Evolutionary conservation across 2,113 vertebrate species (phyloP).

Genomic region (Sorex fumeus): DNA sequence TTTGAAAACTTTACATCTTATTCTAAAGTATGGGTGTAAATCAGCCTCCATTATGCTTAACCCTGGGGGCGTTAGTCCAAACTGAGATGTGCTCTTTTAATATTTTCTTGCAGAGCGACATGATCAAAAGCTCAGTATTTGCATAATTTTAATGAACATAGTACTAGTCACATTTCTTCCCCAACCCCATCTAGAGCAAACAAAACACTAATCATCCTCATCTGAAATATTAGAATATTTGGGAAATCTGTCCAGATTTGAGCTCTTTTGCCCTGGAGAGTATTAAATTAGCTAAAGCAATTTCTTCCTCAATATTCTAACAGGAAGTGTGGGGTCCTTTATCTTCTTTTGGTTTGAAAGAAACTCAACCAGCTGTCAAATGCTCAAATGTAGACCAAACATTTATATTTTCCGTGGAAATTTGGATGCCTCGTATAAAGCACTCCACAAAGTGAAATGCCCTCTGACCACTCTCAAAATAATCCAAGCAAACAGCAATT

Average conservation of each 20-base stretch:
- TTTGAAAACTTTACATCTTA: background rate
- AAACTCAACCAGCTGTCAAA: conserved; percentile 65
- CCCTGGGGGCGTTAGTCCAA: background rate
- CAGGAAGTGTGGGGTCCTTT: background rate
- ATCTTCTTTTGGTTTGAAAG: conserved; percentile 29
- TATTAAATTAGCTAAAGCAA: conserved; percentile 33
- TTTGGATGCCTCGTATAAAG: conserved; percentile 60
- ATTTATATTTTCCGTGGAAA: conserved; percentile 76
- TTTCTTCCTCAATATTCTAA: conserved; percentile 48
- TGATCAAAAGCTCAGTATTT: conserved; percentile 32
- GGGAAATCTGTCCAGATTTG: conserved; percentile 31
- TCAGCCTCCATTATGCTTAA: background rate
- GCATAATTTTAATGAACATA: conserved; percentile 52
- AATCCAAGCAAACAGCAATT: conserved; percentile 75
- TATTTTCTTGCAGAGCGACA: conserved; percentile 33
- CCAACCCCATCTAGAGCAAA: background rate
- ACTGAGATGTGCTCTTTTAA: conserved; percentile 57
- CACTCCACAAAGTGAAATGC: conserved; percentile 69
- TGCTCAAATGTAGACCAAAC: conserved; percentile 47
- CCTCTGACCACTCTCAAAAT: conserved; percentile 74
- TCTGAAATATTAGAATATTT: conserved; percentile 51
- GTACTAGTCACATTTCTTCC: background rate
- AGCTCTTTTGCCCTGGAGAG: conserved; percentile 38
- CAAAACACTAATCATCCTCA: conserved; percentile 23
- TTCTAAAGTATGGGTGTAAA: background rate